These are phyloP conservation scores for Nemoura dubitans DNA, from an alignment of 2,888 invertebrate species.

Conservation along the genomic window DNA sequence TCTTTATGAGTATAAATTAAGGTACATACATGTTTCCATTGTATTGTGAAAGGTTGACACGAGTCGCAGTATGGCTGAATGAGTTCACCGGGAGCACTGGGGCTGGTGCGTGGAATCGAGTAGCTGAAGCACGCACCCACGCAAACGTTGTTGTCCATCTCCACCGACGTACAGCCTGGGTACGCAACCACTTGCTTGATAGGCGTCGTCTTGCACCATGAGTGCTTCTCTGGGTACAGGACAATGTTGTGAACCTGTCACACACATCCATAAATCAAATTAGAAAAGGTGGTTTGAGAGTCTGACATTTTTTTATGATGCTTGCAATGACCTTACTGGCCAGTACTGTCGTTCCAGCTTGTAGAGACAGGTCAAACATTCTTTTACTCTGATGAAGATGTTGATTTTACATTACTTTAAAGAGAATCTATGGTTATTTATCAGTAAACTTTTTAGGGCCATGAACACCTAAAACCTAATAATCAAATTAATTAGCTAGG, in stretches of 20 bases:
- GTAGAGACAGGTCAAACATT: too few species aligned
- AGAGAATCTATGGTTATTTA: too few species aligned
- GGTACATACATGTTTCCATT: conserved; percentile 70
- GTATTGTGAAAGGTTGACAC: conserved; percentile 71
- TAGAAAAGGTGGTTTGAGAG: too few species aligned
- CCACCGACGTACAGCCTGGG: conserved; percentile 70
- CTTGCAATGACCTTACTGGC: too few species aligned
- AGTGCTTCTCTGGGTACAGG: conserved; percentile 73
- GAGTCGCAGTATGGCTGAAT: conserved; percentile 75
- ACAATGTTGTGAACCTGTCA: conserved; percentile 74
- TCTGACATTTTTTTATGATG: too few species aligned
- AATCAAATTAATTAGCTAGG: too few species aligned
- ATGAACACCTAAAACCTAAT: too few species aligned
- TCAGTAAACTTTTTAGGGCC: too few species aligned
- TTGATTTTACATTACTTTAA: too few species aligned
- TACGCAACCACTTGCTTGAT: conserved; percentile 75
- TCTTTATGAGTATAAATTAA: not conserved
- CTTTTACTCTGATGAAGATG: too few species aligned
- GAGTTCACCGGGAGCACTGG: conserved; percentile 72
- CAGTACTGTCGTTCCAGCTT: too few species aligned
- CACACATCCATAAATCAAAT: too few species aligned
- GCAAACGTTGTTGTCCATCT: conserved; percentile 75
- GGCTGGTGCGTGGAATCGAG: conserved; percentile 73
- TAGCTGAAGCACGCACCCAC: conserved; percentile 78
- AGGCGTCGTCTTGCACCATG: conserved; percentile 75